Base-by-base conservation (phyloP, 2,888 invertebrate genomes). In the Plagiodera versicolora region DNA sequence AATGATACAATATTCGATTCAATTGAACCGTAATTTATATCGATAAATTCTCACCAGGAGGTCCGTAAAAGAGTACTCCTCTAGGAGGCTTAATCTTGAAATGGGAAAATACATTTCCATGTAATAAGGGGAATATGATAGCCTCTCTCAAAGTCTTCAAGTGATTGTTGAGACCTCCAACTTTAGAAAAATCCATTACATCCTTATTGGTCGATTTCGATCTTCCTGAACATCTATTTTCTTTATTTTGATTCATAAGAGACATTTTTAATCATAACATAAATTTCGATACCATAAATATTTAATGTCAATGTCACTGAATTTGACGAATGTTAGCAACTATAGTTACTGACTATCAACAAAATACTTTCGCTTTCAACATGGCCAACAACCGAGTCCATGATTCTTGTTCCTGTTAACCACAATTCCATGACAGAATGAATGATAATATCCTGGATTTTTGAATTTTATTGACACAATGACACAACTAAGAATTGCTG, bases 11-110 rank as follows among this genome's bases (percentile, higher is more conserved):
- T n/a, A n/a, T n/a, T n/a, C n/a, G n/a, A n/a, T n/a, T n/a, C n/a
- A n/a, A n/a, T n/a, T n/a, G n/a, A n/a, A n/a, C n/a, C 24, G 5
- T 17, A 19, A 52, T 32, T 32, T 54, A 19, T n/a, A 24, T 24
- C 24, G 6, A 24, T 24, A 24, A 24, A 14, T 53, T 49, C 58
- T 61, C 68, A 76, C 77, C 80, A 68, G 80, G 80, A 20, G 79
- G 80, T 52, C 80, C 80, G 61, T 79, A 73, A 68, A 80, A 79
- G 1, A 80, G 64, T 1, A 80, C 76, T 14, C 80, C 79, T 59
- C 76, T 67, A 1, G 80, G 78, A 17, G 78, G 71, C 65, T 78
- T 78, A 8, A 80, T 75, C 56, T 77, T 74, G 64, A 80, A 80
- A 67, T 78, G 73, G 10, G 74, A 61, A 63, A 75, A 80, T 24